These are phyloP conservation scores for Ellobium chinense DNA, from an alignment of 2,888 invertebrate genomes.

Conservation along the genomic window DNA sequence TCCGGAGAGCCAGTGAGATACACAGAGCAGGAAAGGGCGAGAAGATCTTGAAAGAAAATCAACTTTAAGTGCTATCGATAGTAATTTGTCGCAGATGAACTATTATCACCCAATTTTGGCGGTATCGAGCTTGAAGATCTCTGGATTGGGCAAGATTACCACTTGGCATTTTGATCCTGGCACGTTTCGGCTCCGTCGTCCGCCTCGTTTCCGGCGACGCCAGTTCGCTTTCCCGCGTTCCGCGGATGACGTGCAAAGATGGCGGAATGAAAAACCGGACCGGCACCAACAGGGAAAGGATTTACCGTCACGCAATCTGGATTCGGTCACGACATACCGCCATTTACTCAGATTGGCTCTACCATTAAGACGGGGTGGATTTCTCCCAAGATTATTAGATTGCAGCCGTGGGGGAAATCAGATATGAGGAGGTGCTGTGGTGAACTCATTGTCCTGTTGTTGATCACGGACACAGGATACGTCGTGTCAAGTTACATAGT, in stretches of 20 bases:
- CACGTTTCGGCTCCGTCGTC: constrained; percentile 9
- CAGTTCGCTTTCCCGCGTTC: constrained; percentile 14
- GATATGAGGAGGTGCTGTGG: not conserved
- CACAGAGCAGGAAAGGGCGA: no score
- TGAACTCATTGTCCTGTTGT: no score
- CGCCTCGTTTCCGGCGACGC: constrained; percentile 5
- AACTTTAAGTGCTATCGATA: not conserved
- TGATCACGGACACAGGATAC: no score
- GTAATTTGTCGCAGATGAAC: not conserved
- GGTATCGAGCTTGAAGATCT: not conserved
- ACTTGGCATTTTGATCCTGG: constrained; percentile 12
- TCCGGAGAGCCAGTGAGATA: no score
- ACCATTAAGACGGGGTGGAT: not conserved
- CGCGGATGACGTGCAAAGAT: constrained; percentile 28
- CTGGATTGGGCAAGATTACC: not conserved
- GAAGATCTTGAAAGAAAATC: not conserved
- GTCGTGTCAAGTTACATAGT: no score
- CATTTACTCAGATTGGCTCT: constrained; percentile 30
- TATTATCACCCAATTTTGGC: not conserved
- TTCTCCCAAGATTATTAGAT: not conserved
- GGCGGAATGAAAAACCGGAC: constrained; percentile 8
- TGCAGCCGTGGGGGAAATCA: not conserved
- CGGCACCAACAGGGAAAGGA: not conserved
- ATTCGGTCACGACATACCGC: constrained; percentile 20
- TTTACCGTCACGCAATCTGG: constrained; percentile 1